Percentiles rank a stretch among this genome's conserved stretches.
Evolutionary conservation across 2,797 vertebrate species (phyloP).

Genomic region (Bradypodion pumilum): DNA sequence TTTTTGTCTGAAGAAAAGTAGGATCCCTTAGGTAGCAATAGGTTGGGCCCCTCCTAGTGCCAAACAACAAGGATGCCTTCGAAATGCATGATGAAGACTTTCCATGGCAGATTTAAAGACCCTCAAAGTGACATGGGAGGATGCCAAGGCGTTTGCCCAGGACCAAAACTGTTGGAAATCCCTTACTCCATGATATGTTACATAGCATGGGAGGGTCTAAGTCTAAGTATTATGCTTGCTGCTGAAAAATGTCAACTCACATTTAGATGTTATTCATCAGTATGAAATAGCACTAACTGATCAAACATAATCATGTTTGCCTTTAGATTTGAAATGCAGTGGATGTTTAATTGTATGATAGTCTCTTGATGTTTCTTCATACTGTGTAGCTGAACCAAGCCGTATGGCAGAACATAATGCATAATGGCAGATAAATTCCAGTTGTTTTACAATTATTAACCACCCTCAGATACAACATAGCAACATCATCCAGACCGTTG

Average conservation of each 20-base stretch:
- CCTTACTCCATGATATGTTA: too few species aligned
- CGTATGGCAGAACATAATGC: conserved; percentile 51
- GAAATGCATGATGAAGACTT: too few species aligned
- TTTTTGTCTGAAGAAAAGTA: too few species aligned
- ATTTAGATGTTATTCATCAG: conserved; percentile 61
- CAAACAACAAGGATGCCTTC: too few species aligned
- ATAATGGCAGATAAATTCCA: conserved; percentile 67
- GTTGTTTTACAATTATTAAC: conserved; percentile 50
- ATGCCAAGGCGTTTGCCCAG: too few species aligned
- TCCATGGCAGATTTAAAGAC: too few species aligned
- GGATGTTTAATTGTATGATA: conserved; percentile 39
- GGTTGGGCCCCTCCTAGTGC: too few species aligned
- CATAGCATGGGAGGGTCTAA: too few species aligned
- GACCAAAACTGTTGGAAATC: too few species aligned
- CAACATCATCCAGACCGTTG: background rate
- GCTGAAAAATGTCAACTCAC: conserved; percentile 46
- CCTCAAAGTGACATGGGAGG: too few species aligned
- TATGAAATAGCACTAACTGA: conserved; percentile 73
- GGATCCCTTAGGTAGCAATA: too few species aligned
- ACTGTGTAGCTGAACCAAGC: conserved; percentile 54
- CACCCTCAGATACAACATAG: background rate
- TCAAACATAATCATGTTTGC: conserved; percentile 72
- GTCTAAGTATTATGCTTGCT: conserved; percentile 29
- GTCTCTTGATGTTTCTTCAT: conserved; percentile 61
- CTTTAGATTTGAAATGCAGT: conserved; percentile 63